phyloP scores from a whole-genome alignment of 2,797 vertebrate species.

The Tinamus major region DNA sequence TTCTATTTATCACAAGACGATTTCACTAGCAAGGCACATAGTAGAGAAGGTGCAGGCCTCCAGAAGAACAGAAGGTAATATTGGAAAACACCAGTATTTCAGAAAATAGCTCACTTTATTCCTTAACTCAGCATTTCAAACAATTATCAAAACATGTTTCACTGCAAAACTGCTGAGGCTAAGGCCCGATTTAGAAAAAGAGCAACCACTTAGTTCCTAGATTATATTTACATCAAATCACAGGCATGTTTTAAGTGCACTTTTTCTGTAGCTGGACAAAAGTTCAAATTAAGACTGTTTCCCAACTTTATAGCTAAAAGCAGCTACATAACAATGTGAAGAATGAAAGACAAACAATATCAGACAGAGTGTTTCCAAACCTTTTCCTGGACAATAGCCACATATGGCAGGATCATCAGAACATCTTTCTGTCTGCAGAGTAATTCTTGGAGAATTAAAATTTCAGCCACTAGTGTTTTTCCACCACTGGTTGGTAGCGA shows the following conservation, averaged over 20 bases:
- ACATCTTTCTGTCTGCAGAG: slow-evolving; percentile 92
- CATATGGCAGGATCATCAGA: slow-evolving; percentile 92
- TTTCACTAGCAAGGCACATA: neutral
- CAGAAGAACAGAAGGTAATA: neutral
- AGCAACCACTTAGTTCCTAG: neutral
- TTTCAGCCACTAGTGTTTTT: slow-evolving; percentile 96
- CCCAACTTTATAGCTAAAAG: neutral
- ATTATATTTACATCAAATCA: accelerated
- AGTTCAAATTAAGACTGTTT: neutral
- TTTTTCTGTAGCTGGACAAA: neutral
- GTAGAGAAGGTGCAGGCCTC: neutral
- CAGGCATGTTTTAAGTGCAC: neutral
- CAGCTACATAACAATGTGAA: neutral
- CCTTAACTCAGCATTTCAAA: neutral
- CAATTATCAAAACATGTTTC: neutral
- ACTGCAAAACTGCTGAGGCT: neutral
- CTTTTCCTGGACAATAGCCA: slow-evolving; percentile 98
- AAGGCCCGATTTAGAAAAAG: neutral
- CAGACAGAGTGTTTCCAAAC: slow-evolving; percentile 67
- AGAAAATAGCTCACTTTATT: neutral
- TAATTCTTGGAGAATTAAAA: slow-evolving; percentile 92
- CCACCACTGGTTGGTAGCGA: slow-evolving; percentile 96
- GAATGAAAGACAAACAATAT: neutral
- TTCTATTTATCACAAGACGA: neutral
- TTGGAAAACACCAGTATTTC: neutral